Conservation (phyloP, 2,797 vertebrate species). For the Coccyzus lansbergi region DNA sequence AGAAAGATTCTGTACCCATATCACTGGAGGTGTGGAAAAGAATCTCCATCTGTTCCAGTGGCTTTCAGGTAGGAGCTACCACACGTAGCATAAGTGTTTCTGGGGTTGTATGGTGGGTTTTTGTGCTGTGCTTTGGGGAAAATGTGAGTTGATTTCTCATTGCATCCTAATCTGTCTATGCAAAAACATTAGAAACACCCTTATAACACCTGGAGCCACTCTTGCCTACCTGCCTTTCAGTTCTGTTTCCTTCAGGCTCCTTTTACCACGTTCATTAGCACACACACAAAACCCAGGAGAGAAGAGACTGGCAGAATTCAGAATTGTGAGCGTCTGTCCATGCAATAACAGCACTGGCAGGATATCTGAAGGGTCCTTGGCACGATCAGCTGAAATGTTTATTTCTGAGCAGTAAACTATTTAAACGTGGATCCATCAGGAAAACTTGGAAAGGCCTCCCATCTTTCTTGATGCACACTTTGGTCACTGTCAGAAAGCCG, state of each 20-base stretch:
- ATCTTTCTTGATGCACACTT: background rate
- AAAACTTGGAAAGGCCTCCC: background rate
- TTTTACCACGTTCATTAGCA: background rate
- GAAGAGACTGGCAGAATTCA: background rate
- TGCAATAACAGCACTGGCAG: background rate
- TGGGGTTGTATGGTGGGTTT: background rate
- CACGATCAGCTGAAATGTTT: background rate
- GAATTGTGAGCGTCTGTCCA: background rate
- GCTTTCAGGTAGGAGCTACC: background rate
- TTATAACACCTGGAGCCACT: background rate
- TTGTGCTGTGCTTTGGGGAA: background rate
- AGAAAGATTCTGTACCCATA: background rate
- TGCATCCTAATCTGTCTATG: background rate
- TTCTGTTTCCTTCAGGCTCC: background rate
- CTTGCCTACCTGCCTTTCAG: background rate
- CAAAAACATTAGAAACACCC: background rate
- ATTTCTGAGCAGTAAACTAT: background rate
- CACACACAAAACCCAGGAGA: background rate
- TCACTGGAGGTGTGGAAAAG: background rate
- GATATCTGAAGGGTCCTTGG: background rate
- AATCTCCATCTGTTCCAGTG: background rate
- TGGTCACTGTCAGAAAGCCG: background rate
- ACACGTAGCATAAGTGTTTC: background rate
- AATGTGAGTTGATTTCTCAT: background rate
- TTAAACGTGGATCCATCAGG: background rate